Conservation (phyloP, 30 jellyfish, hydroid and myxozoan genomes). For the Chrysaora quinquecirrha region DNA sequence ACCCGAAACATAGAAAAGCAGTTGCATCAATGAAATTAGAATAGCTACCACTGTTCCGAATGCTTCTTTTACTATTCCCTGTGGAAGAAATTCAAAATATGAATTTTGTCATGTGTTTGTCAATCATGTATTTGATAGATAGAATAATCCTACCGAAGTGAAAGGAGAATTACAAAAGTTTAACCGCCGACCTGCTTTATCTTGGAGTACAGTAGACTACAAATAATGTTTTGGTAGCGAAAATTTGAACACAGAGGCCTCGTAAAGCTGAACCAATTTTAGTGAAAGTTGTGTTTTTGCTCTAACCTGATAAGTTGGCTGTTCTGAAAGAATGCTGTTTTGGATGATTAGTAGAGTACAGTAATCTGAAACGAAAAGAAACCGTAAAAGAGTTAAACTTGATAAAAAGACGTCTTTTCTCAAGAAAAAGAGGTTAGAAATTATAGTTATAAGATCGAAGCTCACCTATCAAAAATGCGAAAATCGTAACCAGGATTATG, state of each 20-base stretch:
- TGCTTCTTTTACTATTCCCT: constrained; percentile 57
- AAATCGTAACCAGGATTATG: constrained; percentile 39
- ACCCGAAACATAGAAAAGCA: constrained; percentile 52
- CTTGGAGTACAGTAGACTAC: neutral
- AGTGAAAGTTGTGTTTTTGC: neutral
- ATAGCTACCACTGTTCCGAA: constrained; percentile 40
- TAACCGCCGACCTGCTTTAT: neutral
- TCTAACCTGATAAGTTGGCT: constrained; percentile 60
- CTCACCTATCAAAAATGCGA: constrained; percentile 56
- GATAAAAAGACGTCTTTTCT: neutral
- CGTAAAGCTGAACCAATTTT: neutral
- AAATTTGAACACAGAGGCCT: no score
- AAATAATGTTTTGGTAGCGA: no score
- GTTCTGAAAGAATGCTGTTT: constrained; percentile 53
- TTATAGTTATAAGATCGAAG: neutral
- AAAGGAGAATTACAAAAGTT: neutral
- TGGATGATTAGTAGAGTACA: constrained; percentile 64
- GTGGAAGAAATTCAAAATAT: neutral
- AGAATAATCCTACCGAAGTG: neutral
- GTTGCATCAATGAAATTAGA: constrained; percentile 44
- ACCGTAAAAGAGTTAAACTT: no score
- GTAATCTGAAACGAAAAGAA: constrained; percentile 48
- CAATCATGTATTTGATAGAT: no score
- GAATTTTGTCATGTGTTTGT: neutral
- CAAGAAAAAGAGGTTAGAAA: neutral